Base-by-base conservation (phyloP, 2,888 invertebrate species). In the Baronia brevicornis region DNA sequence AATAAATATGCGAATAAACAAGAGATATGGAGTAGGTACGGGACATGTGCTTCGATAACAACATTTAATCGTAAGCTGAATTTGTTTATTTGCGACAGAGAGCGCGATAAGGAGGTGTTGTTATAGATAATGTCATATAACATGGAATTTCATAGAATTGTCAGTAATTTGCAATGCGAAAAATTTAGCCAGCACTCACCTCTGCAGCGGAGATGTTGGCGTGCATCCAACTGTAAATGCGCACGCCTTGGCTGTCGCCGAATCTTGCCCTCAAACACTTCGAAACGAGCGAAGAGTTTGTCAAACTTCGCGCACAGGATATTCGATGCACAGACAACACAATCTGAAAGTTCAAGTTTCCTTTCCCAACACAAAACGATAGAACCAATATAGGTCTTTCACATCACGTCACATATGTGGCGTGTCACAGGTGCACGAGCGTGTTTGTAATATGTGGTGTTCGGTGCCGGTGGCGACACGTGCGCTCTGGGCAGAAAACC, bases 191-290 rank as follows among this genome's bases (percentile, higher is more conserved):
- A 18, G 12, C 50, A 53, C 77, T 79, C 66, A 82, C 82, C 82
- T 84, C 73, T 74, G 74, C 58, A 68, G 68, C 62, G 60, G 72
- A 66, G 63, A 60, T 69, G 59, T 78, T 84, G 82, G 84, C 79
- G 74, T 77, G 75, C 82, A 82, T 82, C 82, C 84, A 82, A 84
- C 62, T 71, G 60, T 60, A 59, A 62, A 65, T 60, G 60, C 52
- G 61, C 62, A 67, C 72, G 69, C 65, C 59, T 63, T 63, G 78
- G 72, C 72, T 70, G 68, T 72, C 73, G 74, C 78, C 75, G 74
- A 79, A 73, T 60, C 57, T 65, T 54, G 56, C 54, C 48, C 52
- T 51, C 46, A 53, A 58, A 61, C 58, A 64, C 61, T 61, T 68
- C 53, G 62, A 52, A 64, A 59, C 62, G 64, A 57, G 52, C 54